These are phyloP conservation scores for Eptesicus fuscus DNA, from an alignment of 2,113 vertebrate genomes.

Conservation along the genomic window DNA sequence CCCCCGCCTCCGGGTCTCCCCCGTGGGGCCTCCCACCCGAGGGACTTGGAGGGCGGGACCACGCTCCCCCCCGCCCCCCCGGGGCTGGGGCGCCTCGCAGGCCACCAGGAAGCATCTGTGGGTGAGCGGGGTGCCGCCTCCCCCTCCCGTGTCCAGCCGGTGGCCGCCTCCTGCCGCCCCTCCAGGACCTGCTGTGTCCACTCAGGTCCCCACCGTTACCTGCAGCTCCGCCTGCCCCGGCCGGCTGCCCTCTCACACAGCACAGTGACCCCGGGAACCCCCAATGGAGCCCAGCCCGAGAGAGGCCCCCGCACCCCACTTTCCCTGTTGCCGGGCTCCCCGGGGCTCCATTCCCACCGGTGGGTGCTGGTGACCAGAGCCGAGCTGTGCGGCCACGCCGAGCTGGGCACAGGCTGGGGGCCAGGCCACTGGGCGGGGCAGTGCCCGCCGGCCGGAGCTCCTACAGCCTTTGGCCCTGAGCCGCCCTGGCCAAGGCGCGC, in stretches of 20 bases:
- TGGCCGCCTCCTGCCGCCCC: background rate
- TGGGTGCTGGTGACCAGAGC: background rate
- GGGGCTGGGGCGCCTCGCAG: background rate
- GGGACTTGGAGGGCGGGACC: background rate
- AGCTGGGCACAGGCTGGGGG: background rate
- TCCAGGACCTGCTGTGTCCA: background rate
- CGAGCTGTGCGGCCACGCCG: fast-evolving
- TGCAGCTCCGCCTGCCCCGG: too few relatives aligned
- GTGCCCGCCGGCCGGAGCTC: too few relatives aligned
- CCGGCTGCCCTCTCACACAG: too few relatives aligned
- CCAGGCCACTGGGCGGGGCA: background rate
- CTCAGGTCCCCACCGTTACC: too few relatives aligned
- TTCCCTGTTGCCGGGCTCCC: fast-evolving
- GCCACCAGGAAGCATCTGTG: too few relatives aligned
- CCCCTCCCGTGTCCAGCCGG: background rate
- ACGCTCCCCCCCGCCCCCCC: too few relatives aligned
- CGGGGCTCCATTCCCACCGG: fast-evolving
- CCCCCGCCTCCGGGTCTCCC: background rate
- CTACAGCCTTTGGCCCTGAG: background rate
- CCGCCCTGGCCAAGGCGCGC: background rate
- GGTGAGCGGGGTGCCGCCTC: background rate
- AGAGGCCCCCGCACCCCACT: background rate
- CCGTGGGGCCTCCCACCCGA: too few relatives aligned
- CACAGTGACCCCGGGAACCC: background rate
- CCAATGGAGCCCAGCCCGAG: background rate